Evolutionary conservation across 1,140 invertebrate genomes (phyloP), one percentile per base, ranked within the genome.

Genomic region (Anagrus nilaparvatae): DNA sequence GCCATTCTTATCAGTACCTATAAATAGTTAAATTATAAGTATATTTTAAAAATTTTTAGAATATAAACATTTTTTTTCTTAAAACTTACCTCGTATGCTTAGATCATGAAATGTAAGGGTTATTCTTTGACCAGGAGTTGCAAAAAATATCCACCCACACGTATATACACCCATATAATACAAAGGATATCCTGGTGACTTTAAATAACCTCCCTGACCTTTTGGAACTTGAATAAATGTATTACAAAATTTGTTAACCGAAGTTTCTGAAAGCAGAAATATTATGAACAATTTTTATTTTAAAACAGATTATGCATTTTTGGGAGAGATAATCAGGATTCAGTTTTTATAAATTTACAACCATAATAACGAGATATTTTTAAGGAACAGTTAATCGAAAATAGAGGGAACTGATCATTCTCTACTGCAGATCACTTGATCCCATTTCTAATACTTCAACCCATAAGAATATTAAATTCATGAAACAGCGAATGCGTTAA

Each of bases 61-160:
- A 10, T 4, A 35, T 25, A 24, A 27, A 31, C 33, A 27, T 42
- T 21, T 29, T 27, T 27, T 40, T 36, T 28, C 29, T 33, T 19
- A 31, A 36, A 20, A 52, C 55, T 56, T 38, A 68, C 65, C 60
- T 31, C 62, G 61, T 47, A 68, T 65, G 48, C 61, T 54, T 21
- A 68, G 52, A 49, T 68, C 65, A 43, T 67, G 60, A 37, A 68
- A 62, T 5, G 60, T 60, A 8, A 68, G 50, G 17, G 58, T 42
- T 39, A 68, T 63, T 35, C 58, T 64, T 12, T 65, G 60, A 20
- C 56, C 64, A n/a, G 64, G 61, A 29, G 49, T 38, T 4, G 65
- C 53, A 13, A 48, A 59, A 43, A 68, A 68, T 27, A 58, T 66
- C 65, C 65, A 68, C 7, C 63, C 62, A 34, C 65, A 68, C 18